A percentile compares a stretch with the other conserved stretches of the same genome.
Evolutionary conservation across 2,113 vertebrate species (phyloP).

Genomic region (Onychostruthus taczanowskii): DNA sequence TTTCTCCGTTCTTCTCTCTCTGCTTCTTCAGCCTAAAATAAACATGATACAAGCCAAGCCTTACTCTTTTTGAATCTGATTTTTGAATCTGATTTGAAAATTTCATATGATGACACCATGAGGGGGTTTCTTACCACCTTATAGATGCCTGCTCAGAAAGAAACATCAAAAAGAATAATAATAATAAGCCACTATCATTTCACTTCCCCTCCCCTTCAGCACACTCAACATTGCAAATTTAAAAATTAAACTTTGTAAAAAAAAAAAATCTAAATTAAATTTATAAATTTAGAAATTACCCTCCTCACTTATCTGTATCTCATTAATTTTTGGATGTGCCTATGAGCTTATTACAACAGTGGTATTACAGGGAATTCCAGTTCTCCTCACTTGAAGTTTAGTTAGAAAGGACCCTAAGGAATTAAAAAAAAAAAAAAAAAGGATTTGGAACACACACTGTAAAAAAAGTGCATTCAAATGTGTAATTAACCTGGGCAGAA

Average conservation of each 20-base stretch:
- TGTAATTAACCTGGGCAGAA: neutral
- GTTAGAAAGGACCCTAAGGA: neutral
- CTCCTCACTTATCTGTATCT: neutral
- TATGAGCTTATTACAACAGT: neutral
- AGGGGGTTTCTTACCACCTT: neutral
- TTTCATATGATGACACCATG: neutral
- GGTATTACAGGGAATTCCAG: neutral
- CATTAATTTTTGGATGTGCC: neutral
- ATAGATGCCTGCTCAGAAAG: neutral
- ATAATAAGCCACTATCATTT: neutral
- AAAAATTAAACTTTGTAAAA: no score
- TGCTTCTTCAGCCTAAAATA: slow-evolving; percentile 85
- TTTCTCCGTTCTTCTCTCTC: slow-evolving; percentile 90
- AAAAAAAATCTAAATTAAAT: no score
- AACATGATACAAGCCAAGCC: neutral
- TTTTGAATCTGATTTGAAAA: neutral
- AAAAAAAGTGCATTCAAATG: neutral
- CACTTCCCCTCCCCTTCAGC: neutral
- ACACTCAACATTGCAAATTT: neutral
- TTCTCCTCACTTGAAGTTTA: neutral
- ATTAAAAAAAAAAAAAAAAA: neutral
- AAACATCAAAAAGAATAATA: neutral
- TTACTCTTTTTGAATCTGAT: neutral
- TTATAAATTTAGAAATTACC: neutral
- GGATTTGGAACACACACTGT: neutral